phyloP scores from a whole-genome alignment of 2,888 invertebrate species.

The Synanthedon formicaeformis region DNA sequence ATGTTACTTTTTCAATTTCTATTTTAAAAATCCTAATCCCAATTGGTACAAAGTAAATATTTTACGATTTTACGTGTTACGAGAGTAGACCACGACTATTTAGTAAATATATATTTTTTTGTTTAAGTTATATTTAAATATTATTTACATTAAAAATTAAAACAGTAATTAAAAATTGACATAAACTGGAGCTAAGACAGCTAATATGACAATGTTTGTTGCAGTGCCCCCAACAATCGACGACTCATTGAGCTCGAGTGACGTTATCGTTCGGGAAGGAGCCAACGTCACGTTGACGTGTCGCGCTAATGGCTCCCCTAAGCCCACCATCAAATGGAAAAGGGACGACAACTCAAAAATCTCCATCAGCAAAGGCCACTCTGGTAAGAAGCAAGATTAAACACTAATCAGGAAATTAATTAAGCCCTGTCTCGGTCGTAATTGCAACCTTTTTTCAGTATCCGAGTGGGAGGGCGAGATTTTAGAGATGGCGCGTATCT shows the following conservation, averaged over 20 bases:
- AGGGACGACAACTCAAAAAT: conserved; percentile 90
- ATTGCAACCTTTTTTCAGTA: conserved; percentile 63
- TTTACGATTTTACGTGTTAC: too few relatives aligned
- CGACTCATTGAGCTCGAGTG: conserved; percentile 90
- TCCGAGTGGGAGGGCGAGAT: conserved; percentile 87
- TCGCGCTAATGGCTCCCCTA: conserved; percentile 89
- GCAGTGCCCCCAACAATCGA: conserved; percentile 93
- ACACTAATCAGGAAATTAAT: conserved; percentile 13
- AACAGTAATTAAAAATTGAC: not conserved
- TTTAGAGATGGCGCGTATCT: conserved; percentile 85
- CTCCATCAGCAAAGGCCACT: conserved; percentile 84
- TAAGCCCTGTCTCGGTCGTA: conserved; percentile 6
- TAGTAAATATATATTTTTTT: too few relatives aligned
- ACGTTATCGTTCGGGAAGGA: conserved; percentile 91
- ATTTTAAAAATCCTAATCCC: too few relatives aligned
- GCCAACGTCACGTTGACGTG: conserved; percentile 90
- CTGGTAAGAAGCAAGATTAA: conserved; percentile 67
- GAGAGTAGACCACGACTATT: too few relatives aligned
- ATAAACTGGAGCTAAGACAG: not conserved
- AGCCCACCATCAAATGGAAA: conserved; percentile 91
- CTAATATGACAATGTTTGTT: conserved; percentile 28
- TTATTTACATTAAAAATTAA: not conserved
- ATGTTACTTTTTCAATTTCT: too few relatives aligned
- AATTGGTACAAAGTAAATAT: too few relatives aligned
- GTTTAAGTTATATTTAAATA: not conserved